phyloP scores from a whole-genome alignment of 2,113 vertebrate genomes.

The Seriola dumerili region DNA sequence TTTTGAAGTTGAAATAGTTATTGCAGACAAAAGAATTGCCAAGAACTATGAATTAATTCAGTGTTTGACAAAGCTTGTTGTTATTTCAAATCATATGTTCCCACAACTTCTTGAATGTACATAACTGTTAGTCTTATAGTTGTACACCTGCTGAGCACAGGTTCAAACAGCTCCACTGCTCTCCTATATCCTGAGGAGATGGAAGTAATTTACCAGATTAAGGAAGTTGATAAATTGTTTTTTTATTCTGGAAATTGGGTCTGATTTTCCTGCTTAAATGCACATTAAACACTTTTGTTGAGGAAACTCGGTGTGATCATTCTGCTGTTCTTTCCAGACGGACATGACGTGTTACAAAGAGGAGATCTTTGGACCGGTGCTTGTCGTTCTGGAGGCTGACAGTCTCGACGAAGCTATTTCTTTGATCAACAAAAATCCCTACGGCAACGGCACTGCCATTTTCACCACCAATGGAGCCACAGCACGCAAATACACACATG shows the following conservation, averaged over 20 bases:
- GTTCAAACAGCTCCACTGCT: not conserved
- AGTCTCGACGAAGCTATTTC: slow-evolving; percentile 93
- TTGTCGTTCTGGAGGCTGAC: slow-evolving; percentile 92
- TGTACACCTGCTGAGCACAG: slow-evolving; percentile 2
- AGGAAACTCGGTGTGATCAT: not conserved
- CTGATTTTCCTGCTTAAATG: slow-evolving; percentile 1
- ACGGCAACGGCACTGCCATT: slow-evolving; percentile 98
- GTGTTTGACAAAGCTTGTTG: not conserved
- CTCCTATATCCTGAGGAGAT: not conserved
- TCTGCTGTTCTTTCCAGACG: slow-evolving; percentile 81
- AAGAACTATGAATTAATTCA: not conserved
- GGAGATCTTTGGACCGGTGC: slow-evolving; percentile 97
- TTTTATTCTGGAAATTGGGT: not conserved
- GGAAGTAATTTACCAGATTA: slow-evolving; percentile 9
- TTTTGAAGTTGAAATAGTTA: not conserved
- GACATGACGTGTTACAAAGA: slow-evolving; percentile 96
- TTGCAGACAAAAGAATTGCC: too few species aligned
- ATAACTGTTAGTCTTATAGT: not conserved
- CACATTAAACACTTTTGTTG: not conserved
- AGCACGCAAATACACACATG: slow-evolving; percentile 95
- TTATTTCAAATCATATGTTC: not conserved
- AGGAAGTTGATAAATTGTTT: not conserved
- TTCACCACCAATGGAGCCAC: slow-evolving; percentile 97
- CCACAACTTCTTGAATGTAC: not conserved
- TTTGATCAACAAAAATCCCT: slow-evolving; percentile 93